Percentiles rank a stretch among this genome's conserved stretches.
phyloP scores from a whole-genome alignment of 1,140 invertebrate species.

The Zaprionus vittiger region DNA sequence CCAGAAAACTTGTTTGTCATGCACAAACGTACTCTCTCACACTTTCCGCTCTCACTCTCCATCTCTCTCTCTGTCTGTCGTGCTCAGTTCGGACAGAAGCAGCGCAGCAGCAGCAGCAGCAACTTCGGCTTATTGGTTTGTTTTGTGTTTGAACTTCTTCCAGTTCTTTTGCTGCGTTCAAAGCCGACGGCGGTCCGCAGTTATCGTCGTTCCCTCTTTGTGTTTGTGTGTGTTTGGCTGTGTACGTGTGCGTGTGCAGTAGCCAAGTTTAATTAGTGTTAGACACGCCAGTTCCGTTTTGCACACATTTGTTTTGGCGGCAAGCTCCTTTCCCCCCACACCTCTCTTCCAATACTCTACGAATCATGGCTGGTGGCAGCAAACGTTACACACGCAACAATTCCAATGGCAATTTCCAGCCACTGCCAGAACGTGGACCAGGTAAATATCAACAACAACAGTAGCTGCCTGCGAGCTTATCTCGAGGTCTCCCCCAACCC shows the following conservation, averaged over 20 bases:
- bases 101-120: slow-evolving; percentile 37
- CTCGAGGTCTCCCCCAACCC: slow-evolving; percentile 9
- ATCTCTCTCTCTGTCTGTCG: slow-evolving; percentile 18
- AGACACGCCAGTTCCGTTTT: slow-evolving; percentile 65
- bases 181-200: slow-evolving; percentile 71
- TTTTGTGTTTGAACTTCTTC: slow-evolving; percentile 78
- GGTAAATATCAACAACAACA: slow-evolving; percentile 64
- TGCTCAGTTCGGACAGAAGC: slow-evolving; percentile 25
- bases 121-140: slow-evolving; percentile 70
- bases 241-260: slow-evolving; percentile 34
- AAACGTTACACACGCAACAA: slow-evolving; percentile 80
- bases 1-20: slow-evolving; percentile 69
- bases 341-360: slow-evolving; percentile 10
- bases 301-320: slow-evolving; percentile 77
- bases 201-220: slow-evolving; percentile 50
- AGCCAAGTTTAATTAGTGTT: slow-evolving; percentile 64
- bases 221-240: slow-evolving; percentile 11
- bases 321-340: slow-evolving; percentile 36
- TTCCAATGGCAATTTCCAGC: slow-evolving; percentile 76
- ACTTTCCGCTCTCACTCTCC: neutral
- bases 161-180: slow-evolving; percentile 77
- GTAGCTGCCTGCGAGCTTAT: slow-evolving; percentile 17
- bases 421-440: slow-evolving; percentile 83
- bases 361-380: slow-evolving; percentile 78
- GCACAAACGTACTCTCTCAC: slow-evolving; percentile 24